Percentiles rank a stretch among this genome's conserved stretches.
phyloP scores from a whole-genome alignment of 1,140 invertebrate species.

The Tribolium castaneum region DNA sequence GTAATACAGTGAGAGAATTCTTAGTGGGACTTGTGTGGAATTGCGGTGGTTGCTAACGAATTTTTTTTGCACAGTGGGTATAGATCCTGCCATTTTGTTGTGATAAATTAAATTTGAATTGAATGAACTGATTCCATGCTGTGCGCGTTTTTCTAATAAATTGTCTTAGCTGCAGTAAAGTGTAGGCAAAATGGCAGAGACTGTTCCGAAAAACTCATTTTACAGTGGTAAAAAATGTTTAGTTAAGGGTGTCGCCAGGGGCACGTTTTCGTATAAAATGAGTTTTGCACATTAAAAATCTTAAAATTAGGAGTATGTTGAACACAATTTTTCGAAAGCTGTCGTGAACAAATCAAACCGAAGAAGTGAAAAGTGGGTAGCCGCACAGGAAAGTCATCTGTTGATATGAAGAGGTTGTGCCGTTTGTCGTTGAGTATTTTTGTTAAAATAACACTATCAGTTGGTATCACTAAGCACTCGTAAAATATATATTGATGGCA shows the following conservation, averaged over 20 bases:
- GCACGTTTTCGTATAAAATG: constrained; percentile 34
- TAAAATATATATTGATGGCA: constrained; percentile 56
- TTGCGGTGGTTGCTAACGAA: no score
- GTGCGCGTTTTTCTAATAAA: no score
- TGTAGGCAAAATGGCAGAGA: background rate
- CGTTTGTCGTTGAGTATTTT: constrained; percentile 54
- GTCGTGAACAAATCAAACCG: constrained; percentile 29
- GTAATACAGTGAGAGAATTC: no score
- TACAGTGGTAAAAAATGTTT: background rate
- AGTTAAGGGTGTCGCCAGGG: constrained; percentile 5
- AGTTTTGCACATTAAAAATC: constrained; percentile 31
- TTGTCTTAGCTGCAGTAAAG: no score
- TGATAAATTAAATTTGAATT: no score
- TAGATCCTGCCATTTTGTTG: no score
- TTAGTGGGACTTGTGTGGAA: no score
- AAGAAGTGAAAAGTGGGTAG: constrained; percentile 32
- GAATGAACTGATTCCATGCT: no score
- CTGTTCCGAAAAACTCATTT: constrained; percentile 21
- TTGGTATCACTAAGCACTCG: constrained; percentile 59
- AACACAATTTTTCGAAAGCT: constrained; percentile 26
- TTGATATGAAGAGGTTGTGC: constrained; percentile 61
- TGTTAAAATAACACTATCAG: constrained; percentile 56
- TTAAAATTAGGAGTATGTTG: constrained; percentile 25
- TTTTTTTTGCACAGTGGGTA: no score
- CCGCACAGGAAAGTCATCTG: constrained; percentile 53